Percentiles rank a stretch among this genome's conserved stretches.
These are phyloP conservation scores for Mythimna pallens DNA, from an alignment of 2,888 invertebrate species.

Conservation along the genomic window DNA sequence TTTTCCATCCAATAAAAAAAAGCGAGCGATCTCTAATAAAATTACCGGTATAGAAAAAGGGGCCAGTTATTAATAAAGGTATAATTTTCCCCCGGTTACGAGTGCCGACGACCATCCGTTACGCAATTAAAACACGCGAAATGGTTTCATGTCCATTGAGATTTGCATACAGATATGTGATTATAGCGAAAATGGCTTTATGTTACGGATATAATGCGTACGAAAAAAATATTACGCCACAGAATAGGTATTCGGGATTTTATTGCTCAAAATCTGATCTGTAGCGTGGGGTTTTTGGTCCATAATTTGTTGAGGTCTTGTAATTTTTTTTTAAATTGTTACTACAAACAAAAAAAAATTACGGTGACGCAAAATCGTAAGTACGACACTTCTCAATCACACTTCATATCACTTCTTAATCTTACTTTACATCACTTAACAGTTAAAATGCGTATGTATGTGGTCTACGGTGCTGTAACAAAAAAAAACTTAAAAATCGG, in stretches of 20 bases:
- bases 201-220: slow-evolving; percentile 65
- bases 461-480: too few species aligned
- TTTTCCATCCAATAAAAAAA: slow-evolving; percentile 61
- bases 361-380: too few species aligned
- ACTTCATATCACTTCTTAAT: too few species aligned
- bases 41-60: slow-evolving; percentile 71
- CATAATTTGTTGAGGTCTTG: slow-evolving; percentile 9
- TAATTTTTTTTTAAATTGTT: not conserved
- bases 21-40: slow-evolving; percentile 70
- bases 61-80: slow-evolving; percentile 80
- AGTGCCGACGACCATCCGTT: slow-evolving; percentile 79
- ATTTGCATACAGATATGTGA: slow-evolving; percentile 87
- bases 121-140: slow-evolving; percentile 83
- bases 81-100: slow-evolving; percentile 81
- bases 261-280: slow-evolving; percentile 54
- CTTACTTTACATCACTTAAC: not conserved
- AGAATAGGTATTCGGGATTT: slow-evolving; percentile 55
- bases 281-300: slow-evolving; percentile 7
- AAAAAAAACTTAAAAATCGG: too few species aligned
- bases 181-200: slow-evolving; percentile 80
- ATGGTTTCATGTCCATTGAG: slow-evolving; percentile 81
- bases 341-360: too few species aligned
- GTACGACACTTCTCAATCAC: not conserved
- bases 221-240: slow-evolving; percentile 58
- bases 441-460: too few species aligned